Evolutionary conservation across 2,113 vertebrate genomes (phyloP), one percentile per base, ranked within the genome.

Genomic region (Zonotrichia leucophrys): DNA sequence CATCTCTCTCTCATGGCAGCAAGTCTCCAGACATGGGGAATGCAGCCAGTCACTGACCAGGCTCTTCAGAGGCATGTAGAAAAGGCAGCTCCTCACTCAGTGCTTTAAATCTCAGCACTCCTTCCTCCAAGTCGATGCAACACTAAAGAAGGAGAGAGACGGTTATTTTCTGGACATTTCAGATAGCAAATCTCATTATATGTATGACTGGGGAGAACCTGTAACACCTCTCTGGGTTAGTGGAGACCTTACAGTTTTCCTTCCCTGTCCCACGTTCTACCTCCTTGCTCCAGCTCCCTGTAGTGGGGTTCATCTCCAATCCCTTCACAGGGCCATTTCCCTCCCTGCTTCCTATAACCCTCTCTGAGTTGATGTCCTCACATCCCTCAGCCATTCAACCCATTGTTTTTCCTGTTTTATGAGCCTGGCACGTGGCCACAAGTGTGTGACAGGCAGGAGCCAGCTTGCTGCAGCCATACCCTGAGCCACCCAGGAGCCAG

Each of bases 11-110:
- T 74, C n/a, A 4, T 44, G 67, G 64, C 87, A 86, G 30, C 50
- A 83, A 27, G 30, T 87, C 80, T 92, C 47, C 68, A 62, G 82
- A 73, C 42, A 5, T 19, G 37, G 56, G 84, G 59, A 39, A 66
- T 33, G 62, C n/a, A 33, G 62, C 33, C 85, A 85, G 75, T 98
- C 95, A 97, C 94, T 96, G 97, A 73, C 83, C 96, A 35, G 94
- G 95, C 31, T 97, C 97, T 68, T 96, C 96, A 58, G 94, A 62
- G 60, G 72, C 81, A n/a, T 97, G 98, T 94, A 99, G 95, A 97
- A 99, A 99, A 87, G 98, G 98, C 92, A 99, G 97, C 94, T 99
- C 98, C 73, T 98, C 97, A 74, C 92, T 97, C 10, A 97, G 97
- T 68, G 97, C 97, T 90, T 97, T 97, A 89, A 98, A 97, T 78